These are phyloP conservation scores for Drymonia ruficornis DNA, from an alignment of 2,888 invertebrate species.

Conservation along the genomic window DNA sequence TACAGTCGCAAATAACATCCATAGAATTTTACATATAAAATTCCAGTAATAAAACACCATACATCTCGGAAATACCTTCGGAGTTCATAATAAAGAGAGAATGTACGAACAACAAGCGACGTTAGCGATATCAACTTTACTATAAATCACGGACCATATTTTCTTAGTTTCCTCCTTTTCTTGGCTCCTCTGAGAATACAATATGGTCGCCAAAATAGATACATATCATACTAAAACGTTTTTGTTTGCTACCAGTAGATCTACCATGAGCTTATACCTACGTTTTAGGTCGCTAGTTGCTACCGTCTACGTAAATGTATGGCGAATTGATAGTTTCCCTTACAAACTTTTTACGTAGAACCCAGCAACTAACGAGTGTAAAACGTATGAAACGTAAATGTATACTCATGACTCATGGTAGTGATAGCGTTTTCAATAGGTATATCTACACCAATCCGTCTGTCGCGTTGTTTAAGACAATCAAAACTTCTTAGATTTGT, in stretches of 20 bases:
- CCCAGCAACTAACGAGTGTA: too few relatives aligned
- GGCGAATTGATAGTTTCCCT: too few relatives aligned
- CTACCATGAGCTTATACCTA: too few relatives aligned
- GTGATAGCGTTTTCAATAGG: too few relatives aligned
- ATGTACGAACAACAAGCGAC: conserved; percentile 16
- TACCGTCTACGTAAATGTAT: too few relatives aligned
- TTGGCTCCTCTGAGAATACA: conserved; percentile 11
- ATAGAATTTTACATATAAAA: not conserved
- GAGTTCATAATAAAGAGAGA: conserved; percentile 10
- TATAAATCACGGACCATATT: conserved; percentile 29
- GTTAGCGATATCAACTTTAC: conserved; percentile 13
- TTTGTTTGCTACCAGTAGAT: conserved; percentile 12
- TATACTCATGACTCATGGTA: too few relatives aligned
- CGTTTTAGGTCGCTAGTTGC: too few relatives aligned
- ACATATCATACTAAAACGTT: conserved; percentile 17
- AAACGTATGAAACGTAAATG: too few relatives aligned
- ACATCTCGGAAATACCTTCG: conserved; percentile 3
- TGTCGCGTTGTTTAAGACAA: not conserved
- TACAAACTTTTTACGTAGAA: not conserved
- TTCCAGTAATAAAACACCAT: not conserved
- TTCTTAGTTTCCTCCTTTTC: conserved; percentile 13
- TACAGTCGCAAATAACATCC: too few relatives aligned
- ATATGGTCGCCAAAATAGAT: conserved; percentile 11
- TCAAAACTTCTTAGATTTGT: conserved; percentile 6
- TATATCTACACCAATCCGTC: not conserved